Evolutionary conservation across 2,888 invertebrate species (phyloP).

Genomic region (Scaptomyza polygonia): DNA sequence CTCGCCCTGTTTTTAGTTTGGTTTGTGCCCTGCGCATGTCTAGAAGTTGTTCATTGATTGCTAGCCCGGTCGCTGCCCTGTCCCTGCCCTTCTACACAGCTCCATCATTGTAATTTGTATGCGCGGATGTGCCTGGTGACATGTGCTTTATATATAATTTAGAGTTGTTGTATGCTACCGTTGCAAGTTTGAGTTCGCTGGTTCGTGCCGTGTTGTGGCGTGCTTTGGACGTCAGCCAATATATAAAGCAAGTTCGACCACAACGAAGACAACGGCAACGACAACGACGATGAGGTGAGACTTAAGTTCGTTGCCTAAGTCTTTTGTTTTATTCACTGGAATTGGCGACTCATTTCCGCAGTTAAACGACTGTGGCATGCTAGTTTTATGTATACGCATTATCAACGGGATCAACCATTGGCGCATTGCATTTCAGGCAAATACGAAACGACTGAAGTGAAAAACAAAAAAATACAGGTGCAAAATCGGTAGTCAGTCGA

Average conservation of each 20-base stretch:
- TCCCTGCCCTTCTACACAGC: not conserved
- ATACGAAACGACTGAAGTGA: not conserved
- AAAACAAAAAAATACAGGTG: conserved; percentile 58
- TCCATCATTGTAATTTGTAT: conserved; percentile 74
- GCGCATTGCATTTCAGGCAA: conserved; percentile 57
- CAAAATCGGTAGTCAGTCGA: conserved; percentile 77
- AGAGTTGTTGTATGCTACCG: conserved; percentile 76
- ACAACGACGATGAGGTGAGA: conserved; percentile 42
- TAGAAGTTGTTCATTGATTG: conserved; percentile 69
- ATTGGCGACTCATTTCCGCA: conserved; percentile 75
- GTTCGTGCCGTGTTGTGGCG: conserved; percentile 71
- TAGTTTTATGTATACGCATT: conserved; percentile 77
- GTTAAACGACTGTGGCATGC: conserved; percentile 68
- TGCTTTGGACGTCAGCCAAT: conserved; percentile 71
- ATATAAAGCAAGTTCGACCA: conserved; percentile 18
- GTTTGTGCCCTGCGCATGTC: conserved; percentile 71
- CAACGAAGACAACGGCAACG: conserved; percentile 1
- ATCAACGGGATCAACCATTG: conserved; percentile 73
- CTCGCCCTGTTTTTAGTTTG: conserved; percentile 62
- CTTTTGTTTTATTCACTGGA: conserved; percentile 72
- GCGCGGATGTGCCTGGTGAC: conserved; percentile 80
- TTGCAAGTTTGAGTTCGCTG: conserved; percentile 52
- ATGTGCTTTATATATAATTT: conserved; percentile 84
- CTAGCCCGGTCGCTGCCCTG: conserved; percentile 5
- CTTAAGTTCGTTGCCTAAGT: conserved; percentile 63